These are phyloP conservation scores for Parochlus steinenii DNA, from an alignment of 2,888 invertebrate genomes.

Conservation along the genomic window DNA sequence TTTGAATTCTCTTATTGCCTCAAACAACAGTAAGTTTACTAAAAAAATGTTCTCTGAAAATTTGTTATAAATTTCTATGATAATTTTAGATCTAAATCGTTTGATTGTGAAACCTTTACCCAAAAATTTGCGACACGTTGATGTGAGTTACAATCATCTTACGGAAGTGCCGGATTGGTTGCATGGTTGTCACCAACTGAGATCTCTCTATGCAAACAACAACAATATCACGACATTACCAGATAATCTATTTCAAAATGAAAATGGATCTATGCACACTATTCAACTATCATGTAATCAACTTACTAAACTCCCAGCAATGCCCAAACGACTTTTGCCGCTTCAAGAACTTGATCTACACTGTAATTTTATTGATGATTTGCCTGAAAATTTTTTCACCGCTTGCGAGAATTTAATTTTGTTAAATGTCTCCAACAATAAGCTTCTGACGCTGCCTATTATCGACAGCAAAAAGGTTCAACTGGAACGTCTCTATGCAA, in stretches of 20 bases:
- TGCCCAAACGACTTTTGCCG: conserved; percentile 44
- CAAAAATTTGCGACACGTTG: conserved; percentile 52
- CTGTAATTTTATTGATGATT: conserved; percentile 54
- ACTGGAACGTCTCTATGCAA: conserved; percentile 52
- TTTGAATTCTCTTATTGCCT: conserved; percentile 58
- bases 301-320: conserved; percentile 52
- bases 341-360: conserved; percentile 57
- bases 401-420: conserved; percentile 45
- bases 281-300: conserved; percentile 64
- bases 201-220: conserved; percentile 57
- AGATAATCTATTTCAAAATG: conserved; percentile 56
- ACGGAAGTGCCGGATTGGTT: conserved; percentile 61
- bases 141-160: conserved; percentile 63
- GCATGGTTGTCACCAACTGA: conserved; percentile 51
- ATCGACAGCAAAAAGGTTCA: conserved; percentile 40
- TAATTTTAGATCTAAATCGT: conserved; percentile 55
- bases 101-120: conserved; percentile 54
- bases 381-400: conserved; percentile 63
- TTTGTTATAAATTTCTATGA: background rate
- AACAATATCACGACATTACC: conserved; percentile 53
- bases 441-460: conserved; percentile 49
- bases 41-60: conserved; percentile 5
- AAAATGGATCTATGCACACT: conserved; percentile 53
- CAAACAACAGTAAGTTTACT: conserved; percentile 56
- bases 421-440: conserved; percentile 65